These are phyloP conservation scores for Sylvia borin DNA, from an alignment of 2,797 vertebrate species.

Conservation along the genomic window DNA sequence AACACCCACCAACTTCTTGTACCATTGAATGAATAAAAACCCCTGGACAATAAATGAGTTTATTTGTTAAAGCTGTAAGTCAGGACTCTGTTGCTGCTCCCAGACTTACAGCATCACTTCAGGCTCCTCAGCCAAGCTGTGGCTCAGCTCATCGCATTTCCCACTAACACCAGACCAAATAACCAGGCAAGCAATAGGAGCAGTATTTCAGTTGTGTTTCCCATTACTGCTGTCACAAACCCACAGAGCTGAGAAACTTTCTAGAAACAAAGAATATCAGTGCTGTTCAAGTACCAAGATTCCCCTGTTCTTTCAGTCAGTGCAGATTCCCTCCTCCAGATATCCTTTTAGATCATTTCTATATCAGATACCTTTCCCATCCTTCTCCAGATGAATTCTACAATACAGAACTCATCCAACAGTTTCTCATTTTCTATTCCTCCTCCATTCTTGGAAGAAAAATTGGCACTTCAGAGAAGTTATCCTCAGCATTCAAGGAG, in stretches of 20 bases:
- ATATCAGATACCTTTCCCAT: neutral
- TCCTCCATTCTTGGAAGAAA: neutral
- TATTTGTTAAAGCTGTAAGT: neutral
- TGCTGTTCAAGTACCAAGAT: neutral
- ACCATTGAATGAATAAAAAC: neutral
- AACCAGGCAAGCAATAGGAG: neutral
- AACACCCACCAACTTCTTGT: neutral
- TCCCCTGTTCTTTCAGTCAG: neutral
- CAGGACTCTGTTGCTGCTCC: neutral
- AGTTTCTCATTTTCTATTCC: conserved; percentile 10
- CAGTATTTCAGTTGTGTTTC: neutral
- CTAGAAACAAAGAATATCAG: neutral
- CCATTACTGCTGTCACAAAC: neutral
- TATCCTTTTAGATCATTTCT: neutral
- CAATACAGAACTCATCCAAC: neutral
- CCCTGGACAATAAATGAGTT: neutral
- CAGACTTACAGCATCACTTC: neutral
- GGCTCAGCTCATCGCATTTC: neutral
- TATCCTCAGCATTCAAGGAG: neutral
- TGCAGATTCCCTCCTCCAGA: neutral
- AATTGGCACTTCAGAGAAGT: neutral
- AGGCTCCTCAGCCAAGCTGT: neutral
- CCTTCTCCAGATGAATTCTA: neutral
- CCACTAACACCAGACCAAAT: neutral
- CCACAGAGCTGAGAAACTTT: neutral